Percentiles rank a stretch among this genome's conserved stretches.
These are phyloP conservation scores for Tachysurus fulvidraco DNA, from an alignment of 2,113 vertebrate genomes.

Conservation along the genomic window DNA sequence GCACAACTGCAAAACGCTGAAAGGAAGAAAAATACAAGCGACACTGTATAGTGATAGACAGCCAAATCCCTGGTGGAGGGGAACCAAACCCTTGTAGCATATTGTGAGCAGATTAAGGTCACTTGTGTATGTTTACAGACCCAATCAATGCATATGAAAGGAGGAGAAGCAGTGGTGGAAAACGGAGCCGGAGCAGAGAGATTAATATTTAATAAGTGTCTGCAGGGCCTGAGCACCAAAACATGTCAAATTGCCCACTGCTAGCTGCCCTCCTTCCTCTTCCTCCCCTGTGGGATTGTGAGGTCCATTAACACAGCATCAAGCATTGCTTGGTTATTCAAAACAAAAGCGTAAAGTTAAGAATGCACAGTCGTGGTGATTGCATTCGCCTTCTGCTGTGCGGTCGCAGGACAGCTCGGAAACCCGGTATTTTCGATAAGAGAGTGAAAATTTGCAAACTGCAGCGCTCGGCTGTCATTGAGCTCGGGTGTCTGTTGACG, in stretches of 20 bases:
- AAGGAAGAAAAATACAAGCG: not conserved
- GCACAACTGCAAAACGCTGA: not conserved
- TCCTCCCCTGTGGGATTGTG: conserved; percentile 49
- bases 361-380: conserved; percentile 44
- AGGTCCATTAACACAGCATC: conserved; percentile 59
- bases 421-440: conserved; percentile 34
- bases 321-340: conserved; percentile 58
- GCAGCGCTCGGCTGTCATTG: conserved; percentile 59
- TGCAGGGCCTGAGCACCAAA: conserved; percentile 66
- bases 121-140: conserved; percentile 68
- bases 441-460: conserved; percentile 58
- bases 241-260: conserved; percentile 50
- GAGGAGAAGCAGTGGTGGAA: conserved; percentile 53
- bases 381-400: conserved; percentile 37
- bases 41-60: not conserved
- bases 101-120: conserved; percentile 63
- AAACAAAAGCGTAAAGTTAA: conserved; percentile 58
- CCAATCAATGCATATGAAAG: conserved; percentile 61
- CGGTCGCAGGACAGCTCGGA: not conserved
- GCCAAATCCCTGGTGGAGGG: conserved; percentile 36
- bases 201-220: conserved; percentile 79
- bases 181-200: conserved; percentile 63
- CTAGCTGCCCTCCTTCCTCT: conserved; percentile 48
- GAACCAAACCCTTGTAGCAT: conserved; percentile 56
- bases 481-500: conserved; percentile 65